Percentiles rank a stretch among this genome's conserved stretches.
These are phyloP conservation scores for Papilio machaon DNA, from an alignment of 1,140 invertebrate genomes.

Conservation along the genomic window DNA sequence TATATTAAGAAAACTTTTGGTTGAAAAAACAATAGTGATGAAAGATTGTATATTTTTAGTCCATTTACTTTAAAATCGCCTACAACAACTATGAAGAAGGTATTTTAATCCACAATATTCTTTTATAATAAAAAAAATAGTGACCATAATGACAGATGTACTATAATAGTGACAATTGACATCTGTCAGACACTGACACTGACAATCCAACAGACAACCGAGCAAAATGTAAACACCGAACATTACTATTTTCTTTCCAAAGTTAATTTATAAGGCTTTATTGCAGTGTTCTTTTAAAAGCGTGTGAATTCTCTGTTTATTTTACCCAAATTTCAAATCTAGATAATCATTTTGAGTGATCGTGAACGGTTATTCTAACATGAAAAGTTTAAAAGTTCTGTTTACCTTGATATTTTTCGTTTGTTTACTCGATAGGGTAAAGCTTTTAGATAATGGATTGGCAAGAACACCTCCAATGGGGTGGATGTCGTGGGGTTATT, in stretches of 20 bases:
- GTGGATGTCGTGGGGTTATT: slow-evolving; percentile 91
- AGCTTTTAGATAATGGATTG: slow-evolving; percentile 89
- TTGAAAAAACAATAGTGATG: no score
- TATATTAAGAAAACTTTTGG: no score
- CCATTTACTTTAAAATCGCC: no score
- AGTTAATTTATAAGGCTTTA: neutral
- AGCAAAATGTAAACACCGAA: slow-evolving; percentile 1
- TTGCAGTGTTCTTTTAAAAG: neutral
- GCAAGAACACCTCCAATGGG: slow-evolving; percentile 92
- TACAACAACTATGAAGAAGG: no score
- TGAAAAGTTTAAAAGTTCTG: slow-evolving; percentile 31
- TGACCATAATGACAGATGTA: neutral
- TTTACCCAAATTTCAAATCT: neutral
- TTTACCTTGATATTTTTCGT: slow-evolving; percentile 38
- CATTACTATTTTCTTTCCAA: neutral
- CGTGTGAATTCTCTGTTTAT: neutral
- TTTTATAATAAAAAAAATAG: neutral
- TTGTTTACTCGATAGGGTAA: slow-evolving; percentile 48
- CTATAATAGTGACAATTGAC: neutral
- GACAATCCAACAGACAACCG: neutral
- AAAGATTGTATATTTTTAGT: no score
- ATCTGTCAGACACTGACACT: neutral
- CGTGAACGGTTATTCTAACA: neutral
- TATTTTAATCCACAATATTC: neutral
- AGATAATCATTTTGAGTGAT: neutral